Base-by-base conservation (phyloP, 2,797 vertebrate genomes). In the Selene dorsalis region DNA sequence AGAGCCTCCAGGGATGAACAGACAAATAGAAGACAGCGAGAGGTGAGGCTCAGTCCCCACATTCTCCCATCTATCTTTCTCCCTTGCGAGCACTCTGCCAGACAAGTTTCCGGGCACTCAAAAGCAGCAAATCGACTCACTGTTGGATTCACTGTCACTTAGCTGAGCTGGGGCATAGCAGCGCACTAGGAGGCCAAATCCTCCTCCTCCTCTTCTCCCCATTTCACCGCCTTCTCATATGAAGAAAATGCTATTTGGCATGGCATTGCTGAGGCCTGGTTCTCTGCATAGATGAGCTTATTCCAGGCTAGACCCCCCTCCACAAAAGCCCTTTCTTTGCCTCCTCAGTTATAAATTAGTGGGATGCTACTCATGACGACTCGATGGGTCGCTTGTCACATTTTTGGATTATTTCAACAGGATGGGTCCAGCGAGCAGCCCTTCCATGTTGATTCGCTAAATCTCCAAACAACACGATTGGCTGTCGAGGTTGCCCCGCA, bases 61-160 rank as follows among this genome's bases (percentile, higher is more conserved):
- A 52, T 78, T 83, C 83, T 80, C 78, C 84, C 79, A 83, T 89
- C 87, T 87, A 84, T 87, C 82, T 71, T 38, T 84, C 83, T 92
- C 85, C 88, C 91, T 82, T 35, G 85, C 35, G 87, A 91, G 84
- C 88, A 81, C 91, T 92, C 88, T 84, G 87, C 84, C 82, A 90
- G 91, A 93, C 90, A 92, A 87, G 79, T 93, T 93, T 92, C 83
- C 84, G 81, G 88, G 84, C 90, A 87, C 90, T 92, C 92, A 88
- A 89, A 92, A 89, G 85, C 86, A 87, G 89, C 88, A 93, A 92
- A 93, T 87, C 80, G 85, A 92, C 91, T 92, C 87, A 77, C 87
- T 89, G 88, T 89, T 82, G 87, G 88, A 92, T 91, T 89, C 90
- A 67, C 87, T 88, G 91, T 93, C 91, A 91, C 89, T 93, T 91